These are phyloP conservation scores for Scotopteryx bipunctaria DNA, from an alignment of 2,888 invertebrate genomes.

Conservation along the genomic window DNA sequence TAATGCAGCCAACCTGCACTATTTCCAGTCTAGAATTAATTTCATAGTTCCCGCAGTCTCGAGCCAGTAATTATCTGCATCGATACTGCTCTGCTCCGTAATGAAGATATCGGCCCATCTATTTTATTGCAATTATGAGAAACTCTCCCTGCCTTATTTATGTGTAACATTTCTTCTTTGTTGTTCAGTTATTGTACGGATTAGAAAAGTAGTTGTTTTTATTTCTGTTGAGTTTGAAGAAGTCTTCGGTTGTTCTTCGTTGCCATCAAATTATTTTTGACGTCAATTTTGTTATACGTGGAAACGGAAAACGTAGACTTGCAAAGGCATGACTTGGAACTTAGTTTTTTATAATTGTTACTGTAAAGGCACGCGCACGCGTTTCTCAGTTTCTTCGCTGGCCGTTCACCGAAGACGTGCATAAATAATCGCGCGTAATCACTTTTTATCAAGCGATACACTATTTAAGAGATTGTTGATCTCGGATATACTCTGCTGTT, in stretches of 20 bases:
- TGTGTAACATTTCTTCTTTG: slow-evolving; percentile 26
- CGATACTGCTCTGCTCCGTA: slow-evolving; percentile 61
- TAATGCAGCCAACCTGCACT: slow-evolving; percentile 54
- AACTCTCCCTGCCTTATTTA: slow-evolving; percentile 28
- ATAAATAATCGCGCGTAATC: slow-evolving; percentile 73
- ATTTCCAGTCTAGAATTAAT: slow-evolving; percentile 64
- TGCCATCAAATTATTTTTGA: too few relatives aligned
- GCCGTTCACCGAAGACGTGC: slow-evolving; percentile 69
- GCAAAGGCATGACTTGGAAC: not conserved
- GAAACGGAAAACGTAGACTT: not conserved
- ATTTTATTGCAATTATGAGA: slow-evolving; percentile 60
- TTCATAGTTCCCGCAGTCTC: slow-evolving; percentile 52
- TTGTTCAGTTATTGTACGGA: too few relatives aligned
- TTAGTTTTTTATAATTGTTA: not conserved
- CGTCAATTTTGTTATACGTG: too few relatives aligned
- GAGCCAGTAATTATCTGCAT: slow-evolving; percentile 67
- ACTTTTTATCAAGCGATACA: slow-evolving; percentile 67
- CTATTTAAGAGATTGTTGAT: slow-evolving; percentile 70
- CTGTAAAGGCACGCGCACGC: slow-evolving; percentile 18
- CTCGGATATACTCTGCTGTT: slow-evolving; percentile 33
- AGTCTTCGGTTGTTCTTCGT: not conserved
- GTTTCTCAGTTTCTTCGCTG: slow-evolving; percentile 28
- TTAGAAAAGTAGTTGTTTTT: too few relatives aligned
- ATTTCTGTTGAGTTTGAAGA: too few relatives aligned
- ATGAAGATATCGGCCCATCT: slow-evolving; percentile 71